Evolutionary conservation across 1,140 invertebrate species (phyloP), one percentile per base, ranked within the genome.

Genomic region (Lepidostoma basale): DNA sequence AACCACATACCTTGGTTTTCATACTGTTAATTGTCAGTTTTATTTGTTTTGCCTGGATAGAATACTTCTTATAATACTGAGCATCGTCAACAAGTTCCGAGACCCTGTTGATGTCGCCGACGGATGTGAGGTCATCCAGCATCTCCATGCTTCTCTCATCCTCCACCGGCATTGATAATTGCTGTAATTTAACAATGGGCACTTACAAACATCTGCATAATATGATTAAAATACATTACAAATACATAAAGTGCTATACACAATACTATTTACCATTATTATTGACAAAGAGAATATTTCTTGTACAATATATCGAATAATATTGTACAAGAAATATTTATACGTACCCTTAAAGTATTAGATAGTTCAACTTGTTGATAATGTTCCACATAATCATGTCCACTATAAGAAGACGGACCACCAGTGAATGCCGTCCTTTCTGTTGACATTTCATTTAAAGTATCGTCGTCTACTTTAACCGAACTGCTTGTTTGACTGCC

Each of bases 51-150:
- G n/a, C 14, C 8, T 12, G 12, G 56, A 60, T 26, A 4, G 10
- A 26, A 42, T 40, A 60, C 23, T 42, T 60, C 3, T 60, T 60
- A 25, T 60, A 60, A 16, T 25, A 60, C 16, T 18, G 18, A n/a
- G 56, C 14, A 42, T 60, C 56, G 14, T 60, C 56, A 5, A 60
- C 4, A 4, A 60, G 56, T 3, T 60, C 56, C 3, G 20, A 25
- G 6, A 47, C 60, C n/a, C 22, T 20, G n/a, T 62, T 49, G 10
- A 49, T 25, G 33, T 62, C 60, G 14, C 60, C 60, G 12, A 62
- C 23, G 1, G 60, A 62, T 1, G 60, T 47, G 42, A 62, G 60
- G 20, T 62, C 60, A n/a, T 62, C 60, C 14, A 62, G 28, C 23
- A 49, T 45, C 16, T 62, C 60, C 9, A 23, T 33, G 12, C n/a